Conservation (phyloP, 2,888 invertebrate species). For the Ophion costatus region DNA sequence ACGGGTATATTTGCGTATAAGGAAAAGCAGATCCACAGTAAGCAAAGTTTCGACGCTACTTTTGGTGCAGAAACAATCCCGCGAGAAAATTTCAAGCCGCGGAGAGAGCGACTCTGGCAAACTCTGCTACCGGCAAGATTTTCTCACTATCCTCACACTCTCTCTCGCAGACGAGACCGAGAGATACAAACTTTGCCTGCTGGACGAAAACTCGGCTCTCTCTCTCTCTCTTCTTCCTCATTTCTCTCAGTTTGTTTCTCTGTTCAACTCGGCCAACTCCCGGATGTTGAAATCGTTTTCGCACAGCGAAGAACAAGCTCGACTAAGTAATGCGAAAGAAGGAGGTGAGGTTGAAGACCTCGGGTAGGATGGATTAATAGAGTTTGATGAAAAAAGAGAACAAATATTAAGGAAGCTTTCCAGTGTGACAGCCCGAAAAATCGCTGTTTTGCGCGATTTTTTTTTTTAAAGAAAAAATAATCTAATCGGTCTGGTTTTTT, state of each 20-base stretch:
- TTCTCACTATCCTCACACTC: conserved; percentile 1
- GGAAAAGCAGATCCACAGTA: conserved; percentile 23
- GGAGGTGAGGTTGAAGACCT: conserved; percentile 7
- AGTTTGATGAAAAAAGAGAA: conserved; percentile 44
- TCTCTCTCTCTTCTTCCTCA: background rate
- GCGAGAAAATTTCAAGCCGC: conserved; percentile 26
- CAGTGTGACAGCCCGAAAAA: too few species aligned
- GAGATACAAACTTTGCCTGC: conserved; percentile 39
- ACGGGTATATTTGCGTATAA: background rate
- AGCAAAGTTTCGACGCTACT: conserved; percentile 22
- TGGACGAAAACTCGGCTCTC: conserved; percentile 21
- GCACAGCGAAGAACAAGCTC: conserved; percentile 7
- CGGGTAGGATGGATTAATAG: conserved; percentile 37
- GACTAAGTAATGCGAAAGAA: background rate
- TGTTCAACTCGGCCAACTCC: conserved; percentile 25
- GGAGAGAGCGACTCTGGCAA: conserved; percentile 8
- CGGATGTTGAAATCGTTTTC: conserved; percentile 38
- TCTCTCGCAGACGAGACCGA: conserved; percentile 29
- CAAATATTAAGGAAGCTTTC: too few species aligned
- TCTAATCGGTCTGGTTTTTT: too few species aligned
- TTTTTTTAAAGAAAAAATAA: too few species aligned
- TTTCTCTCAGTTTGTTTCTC: background rate
- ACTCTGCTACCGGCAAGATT: conserved; percentile 23
- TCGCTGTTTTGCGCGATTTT: too few species aligned
- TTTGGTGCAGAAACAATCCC: conserved; percentile 27